Evolutionary conservation across 2,797 vertebrate species (phyloP), one percentile per base, ranked within the genome.

Genomic region (Thripadectes ignobilis): DNA sequence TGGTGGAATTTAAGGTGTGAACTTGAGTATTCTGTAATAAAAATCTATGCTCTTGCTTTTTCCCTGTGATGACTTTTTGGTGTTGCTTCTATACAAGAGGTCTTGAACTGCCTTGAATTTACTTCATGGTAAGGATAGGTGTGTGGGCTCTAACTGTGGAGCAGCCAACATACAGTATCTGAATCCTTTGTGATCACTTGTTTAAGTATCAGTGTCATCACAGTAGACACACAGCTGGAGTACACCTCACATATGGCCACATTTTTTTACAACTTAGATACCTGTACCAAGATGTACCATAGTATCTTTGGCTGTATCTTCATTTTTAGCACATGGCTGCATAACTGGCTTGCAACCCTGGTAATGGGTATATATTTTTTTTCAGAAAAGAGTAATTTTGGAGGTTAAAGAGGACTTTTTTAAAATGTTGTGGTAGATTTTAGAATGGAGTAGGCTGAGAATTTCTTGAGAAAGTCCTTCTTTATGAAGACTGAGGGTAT

Each of bases 391-490:
- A 4, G 3, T 89, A 2, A 45, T 76, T 20, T 61, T 83, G 32
- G 22, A 62, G 9, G 21, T 49, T 59, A 76, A 67, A 85, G 14
- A 92, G 7, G 41, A 10, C 48, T 63, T 73, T 75, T 90, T 66
- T 14, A 4, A 48, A 76, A 57, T 23, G 23, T 17, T 78, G 30
- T 78, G 62, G 16, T 49, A 73, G 27, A 79, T 55, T 85, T 85
- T 48, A 55, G 30, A 71, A 48, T 32, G 17, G 12, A 49, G 4
- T 48, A 83, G 34, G 27, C 29, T 24, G 22, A 80, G 38, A 76
- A 74, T 78, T 88, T 81, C 30, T 77, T 51, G n/a, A 57, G 43
- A 91, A 58, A 85, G 14, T 11, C 75, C 39, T 55, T 89, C 39
- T 78, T 57, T 65, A n/a, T 68, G 30, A 75, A 75, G 66, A 54